Base-by-base conservation (phyloP, 2,888 invertebrate genomes). In the Drosophila subsilvestris region DNA sequence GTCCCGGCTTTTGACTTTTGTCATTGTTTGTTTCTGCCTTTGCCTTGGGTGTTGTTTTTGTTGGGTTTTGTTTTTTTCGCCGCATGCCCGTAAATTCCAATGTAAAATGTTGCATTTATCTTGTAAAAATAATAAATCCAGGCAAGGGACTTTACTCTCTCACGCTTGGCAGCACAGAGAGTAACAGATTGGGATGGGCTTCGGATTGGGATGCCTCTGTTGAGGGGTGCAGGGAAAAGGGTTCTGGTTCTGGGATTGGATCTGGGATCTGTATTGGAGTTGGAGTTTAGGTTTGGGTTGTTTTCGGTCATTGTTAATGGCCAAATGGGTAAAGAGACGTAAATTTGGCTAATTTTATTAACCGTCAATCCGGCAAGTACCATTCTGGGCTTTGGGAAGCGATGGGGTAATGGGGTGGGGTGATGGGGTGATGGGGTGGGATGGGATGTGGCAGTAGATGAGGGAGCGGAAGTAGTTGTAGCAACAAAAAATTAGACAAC, bases 51-150 rank as follows among this genome's bases (percentile, higher is more conserved):
- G 37, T 22, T 65, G 43, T 59, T 69, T 42, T 22, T 67, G 42
- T 55, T 70, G 53, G 63, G 50, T 48, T 25, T 37, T 60, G 50
- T 48, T 25, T 37, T 62, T 78, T 83, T 74, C 44, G 77, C 87
- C 79, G 71, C 82, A 76, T 75, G 70, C 75, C 78, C 83, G 88
- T 85, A 85, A 85, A 85, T 85, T 82, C 74, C 86, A 78, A 83
- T 86, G 88, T 86, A 86, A 88, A 86, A 88, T 88, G 84, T 83
- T 88, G 86, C 85, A 86, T 86, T 86, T 88, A 86, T 88, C 88
- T 86, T 86, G 88, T 88, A 83, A 86, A 88, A 86, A 86, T 88
- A 86, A 86, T 86, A 86, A 86, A 86, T 86, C 88, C 81, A 55
- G 72, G 56, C 74, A 77, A 77, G 79, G 85, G 87, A 85, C 83